Evolutionary conservation across 2,797 vertebrate genomes (phyloP).

Genomic region (Aeoliscus strigatus): DNA sequence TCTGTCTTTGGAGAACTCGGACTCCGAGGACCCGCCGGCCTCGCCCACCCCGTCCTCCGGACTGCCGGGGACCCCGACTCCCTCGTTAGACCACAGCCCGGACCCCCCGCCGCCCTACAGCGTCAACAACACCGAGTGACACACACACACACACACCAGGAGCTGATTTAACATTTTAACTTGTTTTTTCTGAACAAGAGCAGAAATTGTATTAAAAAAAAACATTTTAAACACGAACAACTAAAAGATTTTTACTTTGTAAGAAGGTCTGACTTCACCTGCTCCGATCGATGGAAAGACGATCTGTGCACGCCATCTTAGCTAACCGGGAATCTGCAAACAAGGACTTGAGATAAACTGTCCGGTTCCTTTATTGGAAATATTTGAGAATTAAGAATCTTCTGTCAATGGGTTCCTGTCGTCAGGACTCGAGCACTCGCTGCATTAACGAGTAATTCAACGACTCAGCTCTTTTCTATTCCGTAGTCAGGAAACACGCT

Average conservation of each 20-base stretch:
- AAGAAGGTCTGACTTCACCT: constrained; percentile 34
- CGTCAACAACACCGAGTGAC: constrained; percentile 75
- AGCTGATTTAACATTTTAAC: constrained; percentile 29
- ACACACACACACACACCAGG: constrained; percentile 8
- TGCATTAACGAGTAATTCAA: constrained; percentile 26
- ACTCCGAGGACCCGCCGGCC: constrained; percentile 79
- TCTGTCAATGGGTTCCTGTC: too few relatives aligned
- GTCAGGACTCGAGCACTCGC: too few relatives aligned
- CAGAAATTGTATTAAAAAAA: constrained; percentile 27
- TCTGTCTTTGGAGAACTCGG: constrained; percentile 84
- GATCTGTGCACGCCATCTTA: too few relatives aligned
- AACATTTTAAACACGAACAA: constrained; percentile 34
- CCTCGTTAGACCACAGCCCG: constrained; percentile 68
- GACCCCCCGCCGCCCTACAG: constrained; percentile 67
- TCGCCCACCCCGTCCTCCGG: constrained; percentile 75
- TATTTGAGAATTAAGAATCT: too few relatives aligned
- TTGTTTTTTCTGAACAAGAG: constrained; percentile 23
- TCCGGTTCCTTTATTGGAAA: too few relatives aligned
- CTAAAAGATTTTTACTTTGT: constrained; percentile 43
- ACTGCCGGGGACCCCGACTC: constrained; percentile 69
- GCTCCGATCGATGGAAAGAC: too few relatives aligned
- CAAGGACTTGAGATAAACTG: too few relatives aligned
- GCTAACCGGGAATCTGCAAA: too few relatives aligned
- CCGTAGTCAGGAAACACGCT: constrained; percentile 47
- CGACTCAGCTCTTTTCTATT: constrained; percentile 41